phyloP scores from a whole-genome alignment of 2,888 invertebrate species.

The Meliscaeva auricollis region DNA sequence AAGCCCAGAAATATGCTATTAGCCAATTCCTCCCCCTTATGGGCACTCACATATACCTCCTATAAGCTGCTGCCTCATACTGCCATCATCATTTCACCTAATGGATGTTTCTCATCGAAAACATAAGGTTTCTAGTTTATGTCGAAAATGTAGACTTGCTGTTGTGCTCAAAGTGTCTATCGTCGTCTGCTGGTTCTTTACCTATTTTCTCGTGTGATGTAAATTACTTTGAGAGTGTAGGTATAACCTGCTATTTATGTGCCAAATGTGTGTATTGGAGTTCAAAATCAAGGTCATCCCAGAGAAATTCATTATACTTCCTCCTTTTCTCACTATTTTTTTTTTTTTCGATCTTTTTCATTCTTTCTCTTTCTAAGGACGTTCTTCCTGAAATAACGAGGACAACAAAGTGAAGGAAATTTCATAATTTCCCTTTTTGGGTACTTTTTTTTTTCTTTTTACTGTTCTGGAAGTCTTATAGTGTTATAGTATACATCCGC shows the following conservation, averaged over 20 bases:
- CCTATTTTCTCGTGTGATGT: neutral
- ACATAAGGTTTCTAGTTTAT: conserved; percentile 65
- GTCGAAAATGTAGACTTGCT: conserved; percentile 57
- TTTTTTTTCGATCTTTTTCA: conserved; percentile 7
- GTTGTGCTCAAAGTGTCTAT: neutral
- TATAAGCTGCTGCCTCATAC: neutral
- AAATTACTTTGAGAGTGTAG: conserved; percentile 19
- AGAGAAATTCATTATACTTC: conserved; percentile 42
- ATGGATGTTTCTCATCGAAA: conserved; percentile 71
- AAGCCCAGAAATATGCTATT: conserved; percentile 29
- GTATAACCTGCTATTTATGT: conserved; percentile 16
- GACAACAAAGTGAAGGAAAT: neutral
- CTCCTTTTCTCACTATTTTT: too few relatives aligned
- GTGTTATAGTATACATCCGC: conserved; percentile 32
- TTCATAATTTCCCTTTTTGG: conserved; percentile 19
- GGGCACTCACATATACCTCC: too few relatives aligned
- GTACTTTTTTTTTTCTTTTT: neutral
- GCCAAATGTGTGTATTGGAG: conserved; percentile 38
- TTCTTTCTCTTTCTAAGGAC: conserved; percentile 2
- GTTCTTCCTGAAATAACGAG: neutral
- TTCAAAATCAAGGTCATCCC: conserved; percentile 72
- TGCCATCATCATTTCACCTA: conserved; percentile 60
- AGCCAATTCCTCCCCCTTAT: conserved; percentile 1
- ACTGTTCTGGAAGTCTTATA: neutral
- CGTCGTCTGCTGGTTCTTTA: neutral